A percentile compares a stretch with the other conserved stretches of the same genome.
Conservation (phyloP, 2,113 vertebrate species). For the Colinus virginianus region DNA sequence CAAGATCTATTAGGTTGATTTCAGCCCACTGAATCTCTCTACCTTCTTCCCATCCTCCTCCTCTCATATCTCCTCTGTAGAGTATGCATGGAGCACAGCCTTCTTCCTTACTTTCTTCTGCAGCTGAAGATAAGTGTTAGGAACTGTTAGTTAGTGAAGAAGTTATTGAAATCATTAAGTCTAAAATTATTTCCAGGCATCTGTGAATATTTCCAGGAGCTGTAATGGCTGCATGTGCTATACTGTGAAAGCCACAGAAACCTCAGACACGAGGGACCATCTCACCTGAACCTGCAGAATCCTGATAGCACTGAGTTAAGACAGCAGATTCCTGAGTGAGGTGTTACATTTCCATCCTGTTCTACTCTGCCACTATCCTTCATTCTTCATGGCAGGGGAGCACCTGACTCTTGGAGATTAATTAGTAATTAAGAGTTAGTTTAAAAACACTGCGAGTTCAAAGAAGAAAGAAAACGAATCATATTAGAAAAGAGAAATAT, state of each 20-base stretch:
- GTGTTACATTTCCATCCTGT: not conserved
- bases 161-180: not conserved
- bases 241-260: not conserved
- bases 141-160: not conserved
- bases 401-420: conserved; percentile 11
- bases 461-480: not conserved
- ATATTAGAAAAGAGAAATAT: not conserved
- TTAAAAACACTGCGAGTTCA: not conserved
- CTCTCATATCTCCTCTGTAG: not conserved
- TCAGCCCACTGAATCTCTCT: not conserved
- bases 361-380: not conserved
- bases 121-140: not conserved
- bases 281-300: not conserved
- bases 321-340: not conserved
- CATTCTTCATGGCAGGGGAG: not conserved
- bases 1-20: not conserved
- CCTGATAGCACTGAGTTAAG: not conserved
- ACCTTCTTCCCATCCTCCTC: not conserved
- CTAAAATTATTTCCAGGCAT: not conserved
- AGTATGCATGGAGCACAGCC: not conserved
- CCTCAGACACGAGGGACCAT: fast-evolving
- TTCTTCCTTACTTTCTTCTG: not conserved
- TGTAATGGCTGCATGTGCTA: not conserved
- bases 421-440: conserved; percentile 34
- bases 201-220: not conserved